Evolutionary conservation across 1,140 invertebrate genomes (phyloP).

Genomic region (Antheraea mylitta): DNA sequence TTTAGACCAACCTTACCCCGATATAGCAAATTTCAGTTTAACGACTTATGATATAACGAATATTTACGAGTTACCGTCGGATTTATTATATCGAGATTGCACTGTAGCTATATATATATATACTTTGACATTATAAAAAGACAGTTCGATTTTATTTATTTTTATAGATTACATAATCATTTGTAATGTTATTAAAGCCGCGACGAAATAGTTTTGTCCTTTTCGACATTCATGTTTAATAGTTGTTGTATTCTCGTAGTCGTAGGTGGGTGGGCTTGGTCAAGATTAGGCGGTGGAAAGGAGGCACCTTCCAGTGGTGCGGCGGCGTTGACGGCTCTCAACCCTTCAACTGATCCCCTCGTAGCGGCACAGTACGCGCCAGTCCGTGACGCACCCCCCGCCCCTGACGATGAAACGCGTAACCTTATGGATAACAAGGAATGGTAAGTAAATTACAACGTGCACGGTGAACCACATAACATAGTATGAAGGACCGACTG

Average conservation of each 20-base stretch:
- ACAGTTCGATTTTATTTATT: background rate
- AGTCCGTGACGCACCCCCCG: slow-evolving; percentile 83
- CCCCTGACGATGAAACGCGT: slow-evolving; percentile 82
- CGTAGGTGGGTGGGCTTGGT: slow-evolving; percentile 64
- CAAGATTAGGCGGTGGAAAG: slow-evolving; percentile 62
- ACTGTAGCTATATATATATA: no score
- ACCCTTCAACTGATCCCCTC: slow-evolving; percentile 85
- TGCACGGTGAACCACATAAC: background rate
- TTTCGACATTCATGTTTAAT: background rate
- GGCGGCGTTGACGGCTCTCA: slow-evolving; percentile 71
- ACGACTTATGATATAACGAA: no score
- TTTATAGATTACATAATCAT: background rate
- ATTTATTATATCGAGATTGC: no score
- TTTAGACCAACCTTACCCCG: no score
- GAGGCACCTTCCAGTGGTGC: slow-evolving; percentile 60
- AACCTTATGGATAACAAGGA: slow-evolving; percentile 87
- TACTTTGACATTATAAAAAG: no score
- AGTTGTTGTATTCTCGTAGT: slow-evolving; percentile 29
- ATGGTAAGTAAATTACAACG: slow-evolving; percentile 63
- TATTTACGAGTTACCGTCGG: no score
- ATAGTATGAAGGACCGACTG: background rate
- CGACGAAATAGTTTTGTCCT: background rate
- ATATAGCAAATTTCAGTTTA: no score
- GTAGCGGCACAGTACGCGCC: slow-evolving; percentile 85
- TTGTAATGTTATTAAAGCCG: background rate